Percentiles rank a stretch among this genome's conserved stretches.
phyloP scores from a whole-genome alignment of 1,140 invertebrate genomes.

The Cyrtorhinus lividipennis region DNA sequence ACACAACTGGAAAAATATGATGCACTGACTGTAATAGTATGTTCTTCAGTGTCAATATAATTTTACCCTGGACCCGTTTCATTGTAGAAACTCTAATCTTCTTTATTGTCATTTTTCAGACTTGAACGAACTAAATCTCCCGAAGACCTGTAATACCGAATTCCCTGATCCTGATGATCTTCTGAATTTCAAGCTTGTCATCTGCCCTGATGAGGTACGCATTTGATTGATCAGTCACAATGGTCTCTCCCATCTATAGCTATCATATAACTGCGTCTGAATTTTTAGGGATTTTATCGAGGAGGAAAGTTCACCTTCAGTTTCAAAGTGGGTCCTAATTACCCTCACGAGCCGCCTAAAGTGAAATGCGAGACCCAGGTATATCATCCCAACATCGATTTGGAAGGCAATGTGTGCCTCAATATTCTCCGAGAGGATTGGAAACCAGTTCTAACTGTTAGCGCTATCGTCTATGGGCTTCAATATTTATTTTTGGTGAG shows the following conservation, averaged over 20 bases:
- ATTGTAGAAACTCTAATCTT: no score
- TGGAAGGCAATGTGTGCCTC: constrained; percentile 87
- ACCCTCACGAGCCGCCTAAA: constrained; percentile 92
- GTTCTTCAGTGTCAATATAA: no score
- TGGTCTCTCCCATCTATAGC: no score
- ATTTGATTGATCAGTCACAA: no score
- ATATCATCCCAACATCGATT: constrained; percentile 90
- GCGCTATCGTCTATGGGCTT: constrained; percentile 94
- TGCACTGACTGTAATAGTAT: no score
- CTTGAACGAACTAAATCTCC: constrained; percentile 93
- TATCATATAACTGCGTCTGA: no score
- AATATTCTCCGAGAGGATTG: constrained; percentile 95
- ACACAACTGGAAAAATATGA: no score
- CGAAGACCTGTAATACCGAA: constrained; percentile 90
- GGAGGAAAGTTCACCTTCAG: constrained; percentile 89
- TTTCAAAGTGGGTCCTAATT: constrained; percentile 94
- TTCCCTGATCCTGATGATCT: constrained; percentile 94
- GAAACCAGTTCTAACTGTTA: constrained; percentile 96
- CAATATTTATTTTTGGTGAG: constrained; percentile 93
- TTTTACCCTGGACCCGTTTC: no score
- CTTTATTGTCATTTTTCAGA: constrained; percentile 72
- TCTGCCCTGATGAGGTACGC: constrained; percentile 82
- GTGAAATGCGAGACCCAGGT: constrained; percentile 89
- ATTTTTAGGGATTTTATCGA: constrained; percentile 76
- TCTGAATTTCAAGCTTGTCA: constrained; percentile 88